These are phyloP conservation scores for Oceanites oceanicus DNA, from an alignment of 2,113 vertebrate genomes.

Conservation along the genomic window DNA sequence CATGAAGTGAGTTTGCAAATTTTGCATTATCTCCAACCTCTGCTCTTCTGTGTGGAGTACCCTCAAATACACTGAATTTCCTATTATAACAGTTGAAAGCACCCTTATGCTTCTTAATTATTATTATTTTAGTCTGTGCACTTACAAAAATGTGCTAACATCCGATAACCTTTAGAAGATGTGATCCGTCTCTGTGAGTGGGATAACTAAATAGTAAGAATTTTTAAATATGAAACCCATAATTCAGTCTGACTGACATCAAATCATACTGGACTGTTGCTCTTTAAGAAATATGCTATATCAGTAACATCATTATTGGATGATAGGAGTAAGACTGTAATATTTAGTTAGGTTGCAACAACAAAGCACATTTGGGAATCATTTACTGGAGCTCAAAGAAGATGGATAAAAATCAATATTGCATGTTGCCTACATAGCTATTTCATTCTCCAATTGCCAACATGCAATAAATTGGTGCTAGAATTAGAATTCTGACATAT, in stretches of 20 bases:
- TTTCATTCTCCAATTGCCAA: conserved; percentile 71
- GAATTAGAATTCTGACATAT: conserved; percentile 77
- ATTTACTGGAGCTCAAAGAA: conserved; percentile 71
- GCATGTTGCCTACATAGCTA: conserved; percentile 63
- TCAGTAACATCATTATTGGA: conserved; percentile 59
- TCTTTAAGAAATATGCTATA: conserved; percentile 57
- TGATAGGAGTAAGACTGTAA: conserved; percentile 59
- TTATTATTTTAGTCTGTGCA: not conserved
- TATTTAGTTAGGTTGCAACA: conserved; percentile 71
- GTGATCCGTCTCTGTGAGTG: conserved; percentile 9
- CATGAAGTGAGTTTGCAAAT: not conserved
- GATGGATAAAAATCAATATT: conserved; percentile 76
- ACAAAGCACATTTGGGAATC: conserved; percentile 70
- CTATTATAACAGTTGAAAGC: not conserved
- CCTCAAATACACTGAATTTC: not conserved
- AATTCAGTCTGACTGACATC: conserved; percentile 52
- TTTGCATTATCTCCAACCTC: not conserved
- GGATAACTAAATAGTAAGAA: conserved; percentile 7
- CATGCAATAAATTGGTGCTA: conserved; percentile 71
- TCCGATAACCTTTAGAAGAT: conserved; percentile 31
- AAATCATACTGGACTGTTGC: not conserved
- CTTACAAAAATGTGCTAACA: not conserved
- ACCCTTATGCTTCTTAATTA: not conserved
- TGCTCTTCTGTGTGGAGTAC: not conserved
- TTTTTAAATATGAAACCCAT: conserved; percentile 40